Conservation (phyloP, 2,888 invertebrate species). For the Pammene aurita region DNA sequence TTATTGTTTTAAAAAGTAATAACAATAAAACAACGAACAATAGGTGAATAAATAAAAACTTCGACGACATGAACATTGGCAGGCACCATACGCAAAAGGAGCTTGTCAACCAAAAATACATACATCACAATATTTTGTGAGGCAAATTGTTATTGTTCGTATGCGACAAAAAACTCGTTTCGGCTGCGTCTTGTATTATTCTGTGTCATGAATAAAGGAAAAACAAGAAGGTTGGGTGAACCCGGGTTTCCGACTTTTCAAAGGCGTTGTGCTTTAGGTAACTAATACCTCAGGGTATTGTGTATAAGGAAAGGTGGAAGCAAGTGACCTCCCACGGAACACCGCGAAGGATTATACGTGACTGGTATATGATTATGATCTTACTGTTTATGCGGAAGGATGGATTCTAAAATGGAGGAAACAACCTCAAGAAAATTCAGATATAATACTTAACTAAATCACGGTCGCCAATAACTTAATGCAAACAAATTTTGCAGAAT, state of each 20-base stretch:
- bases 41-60: constrained; percentile 47
- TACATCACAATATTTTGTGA: constrained; percentile 52
- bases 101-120: constrained; percentile 47
- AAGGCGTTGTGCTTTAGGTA: constrained; percentile 6
- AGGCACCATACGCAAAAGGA: constrained; percentile 45
- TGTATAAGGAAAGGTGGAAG: constrained; percentile 49
- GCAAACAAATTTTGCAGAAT: not conserved
- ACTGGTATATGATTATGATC: constrained; percentile 44
- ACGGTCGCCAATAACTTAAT: not conserved
- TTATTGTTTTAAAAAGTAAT: constrained; percentile 8
- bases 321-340: constrained; percentile 47
- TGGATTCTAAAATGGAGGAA: constrained; percentile 27
- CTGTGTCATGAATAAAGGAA: constrained; percentile 21
- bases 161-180: constrained; percentile 54
- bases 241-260: constrained; percentile 17
- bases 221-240: constrained; percentile 10
- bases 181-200: constrained; percentile 34
- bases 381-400: constrained; percentile 27
- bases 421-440: constrained; percentile 17
- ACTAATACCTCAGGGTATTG: constrained; percentile 26
- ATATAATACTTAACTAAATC: not conserved
- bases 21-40: constrained; percentile 46
- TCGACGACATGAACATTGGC: constrained; percentile 42
- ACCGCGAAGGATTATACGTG: constrained; percentile 48
- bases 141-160: constrained; percentile 50